phyloP scores from a whole-genome alignment of 1,140 invertebrate species.

The Ceratina calcarata region DNA sequence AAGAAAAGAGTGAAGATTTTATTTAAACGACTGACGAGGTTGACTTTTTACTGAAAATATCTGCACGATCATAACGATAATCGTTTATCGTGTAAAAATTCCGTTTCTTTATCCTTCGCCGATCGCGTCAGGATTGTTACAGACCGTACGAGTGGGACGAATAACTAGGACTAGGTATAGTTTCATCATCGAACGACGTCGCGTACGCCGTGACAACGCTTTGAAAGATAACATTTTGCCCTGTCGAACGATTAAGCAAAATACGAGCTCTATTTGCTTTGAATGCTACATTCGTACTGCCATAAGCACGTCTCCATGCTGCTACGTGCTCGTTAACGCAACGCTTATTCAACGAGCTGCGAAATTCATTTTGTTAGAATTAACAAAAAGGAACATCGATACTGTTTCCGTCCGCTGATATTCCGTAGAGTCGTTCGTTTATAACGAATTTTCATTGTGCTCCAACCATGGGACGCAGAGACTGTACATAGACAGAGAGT shows the following conservation, averaged over 20 bases:
- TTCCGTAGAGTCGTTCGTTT: not conserved
- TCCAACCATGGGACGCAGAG: no score
- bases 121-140: no score
- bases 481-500: not conserved
- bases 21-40: no score
- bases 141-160: not conserved
- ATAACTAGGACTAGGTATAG: not conserved
- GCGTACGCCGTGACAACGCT: constrained; percentile 24
- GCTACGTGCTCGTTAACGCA: not conserved
- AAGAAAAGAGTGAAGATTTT: not conserved
- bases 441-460: not conserved
- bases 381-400: no score
- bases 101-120: no score
- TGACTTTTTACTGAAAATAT: no score
- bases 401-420: not conserved
- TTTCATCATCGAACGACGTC: not conserved
- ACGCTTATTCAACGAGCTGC: not conserved
- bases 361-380: no score
- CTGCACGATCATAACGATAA: no score
- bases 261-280: constrained; percentile 7
- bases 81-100: no score
- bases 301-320: not conserved
- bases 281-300: not conserved
- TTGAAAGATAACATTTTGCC: constrained; percentile 44
- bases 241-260: constrained; percentile 25